Percentiles rank a stretch among this genome's conserved stretches.
Evolutionary conservation across 1,140 invertebrate species (phyloP).

Genomic region (Platorchestia sp.): DNA sequence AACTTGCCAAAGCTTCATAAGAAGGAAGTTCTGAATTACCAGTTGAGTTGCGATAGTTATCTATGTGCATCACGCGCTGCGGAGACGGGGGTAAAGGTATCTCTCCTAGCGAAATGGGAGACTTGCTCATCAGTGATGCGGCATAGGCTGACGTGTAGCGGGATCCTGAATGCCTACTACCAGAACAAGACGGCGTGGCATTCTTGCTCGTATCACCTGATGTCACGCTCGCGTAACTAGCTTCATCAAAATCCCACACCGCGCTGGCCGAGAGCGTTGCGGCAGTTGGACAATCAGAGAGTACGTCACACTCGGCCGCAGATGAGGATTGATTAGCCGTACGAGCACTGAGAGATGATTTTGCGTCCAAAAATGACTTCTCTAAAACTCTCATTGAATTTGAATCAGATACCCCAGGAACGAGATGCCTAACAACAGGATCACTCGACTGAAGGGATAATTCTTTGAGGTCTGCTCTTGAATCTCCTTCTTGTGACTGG

Average conservation of each 20-base stretch:
- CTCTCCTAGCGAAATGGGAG: background rate
- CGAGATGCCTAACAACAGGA: background rate
- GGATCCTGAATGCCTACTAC: background rate
- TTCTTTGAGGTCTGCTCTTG: background rate
- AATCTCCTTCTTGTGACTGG: background rate
- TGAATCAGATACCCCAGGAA: background rate
- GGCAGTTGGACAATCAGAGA: background rate
- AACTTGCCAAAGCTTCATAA: background rate
- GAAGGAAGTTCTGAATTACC: background rate
- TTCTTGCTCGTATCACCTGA: too few relatives aligned
- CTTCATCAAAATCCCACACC: background rate
- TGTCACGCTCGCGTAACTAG: background rate
- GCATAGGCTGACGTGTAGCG: background rate
- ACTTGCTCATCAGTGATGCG: background rate
- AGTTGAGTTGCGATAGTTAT: background rate
- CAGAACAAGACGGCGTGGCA: background rate
- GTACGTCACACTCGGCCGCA: background rate
- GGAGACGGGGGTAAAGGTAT: conserved; percentile 5
- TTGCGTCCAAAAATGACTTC: background rate
- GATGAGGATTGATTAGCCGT: background rate
- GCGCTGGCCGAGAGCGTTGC: background rate
- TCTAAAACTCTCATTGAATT: background rate
- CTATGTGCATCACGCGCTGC: background rate
- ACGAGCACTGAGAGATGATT: background rate
- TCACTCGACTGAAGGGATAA: background rate